Evolutionary conservation across 2,888 invertebrate genomes (phyloP), one percentile per base, ranked within the genome.

Genomic region (Eupithecia tripunctaria): DNA sequence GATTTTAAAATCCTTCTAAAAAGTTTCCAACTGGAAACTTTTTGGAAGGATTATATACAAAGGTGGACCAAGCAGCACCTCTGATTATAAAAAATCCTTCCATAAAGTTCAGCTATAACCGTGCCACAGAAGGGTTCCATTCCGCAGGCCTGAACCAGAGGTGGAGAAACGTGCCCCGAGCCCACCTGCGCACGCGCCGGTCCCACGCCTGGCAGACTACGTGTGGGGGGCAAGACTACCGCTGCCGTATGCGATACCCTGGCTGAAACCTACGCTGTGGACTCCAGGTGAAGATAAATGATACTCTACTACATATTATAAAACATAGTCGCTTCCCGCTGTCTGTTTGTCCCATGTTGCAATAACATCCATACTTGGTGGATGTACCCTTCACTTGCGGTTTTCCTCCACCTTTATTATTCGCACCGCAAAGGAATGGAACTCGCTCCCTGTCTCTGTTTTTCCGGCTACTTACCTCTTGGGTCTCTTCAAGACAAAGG

Each of bases 171-270:
- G 80, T 95, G 97, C 67, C 91, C 95, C 84, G 95, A 97, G 79
- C 95, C 97, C 74, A 95, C 98, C 88, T 94, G 98, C 82, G 87
- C 96, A 71, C 95, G 97, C 92, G 96, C 98, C 76, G 96, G 99
- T 97, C 62, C 96, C 97, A 0, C 90, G 97, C 1, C 96, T 97
- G 12, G 97, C 97, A 87, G 97, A 97, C 90, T 97, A 97, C 82
- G 97, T 97, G 82, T 97, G 97, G 96, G 96, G 96, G 2, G 96
- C 96, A 66, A 82, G 95, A n/a, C 84, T 94, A 73, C 96, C 96
- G 0, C 95, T 97, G 79, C 96, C 97, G 0, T 96, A 97, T 78
- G 95, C 96, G 0, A 93, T 97, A 87, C 96, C 96, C 0, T 97
- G 95, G 97, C 92, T 95, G 74, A 97, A 96, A 82, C 95, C 95